phyloP scores from a whole-genome alignment of 2,888 invertebrate species.

The Pristionchus japonicus region DNA sequence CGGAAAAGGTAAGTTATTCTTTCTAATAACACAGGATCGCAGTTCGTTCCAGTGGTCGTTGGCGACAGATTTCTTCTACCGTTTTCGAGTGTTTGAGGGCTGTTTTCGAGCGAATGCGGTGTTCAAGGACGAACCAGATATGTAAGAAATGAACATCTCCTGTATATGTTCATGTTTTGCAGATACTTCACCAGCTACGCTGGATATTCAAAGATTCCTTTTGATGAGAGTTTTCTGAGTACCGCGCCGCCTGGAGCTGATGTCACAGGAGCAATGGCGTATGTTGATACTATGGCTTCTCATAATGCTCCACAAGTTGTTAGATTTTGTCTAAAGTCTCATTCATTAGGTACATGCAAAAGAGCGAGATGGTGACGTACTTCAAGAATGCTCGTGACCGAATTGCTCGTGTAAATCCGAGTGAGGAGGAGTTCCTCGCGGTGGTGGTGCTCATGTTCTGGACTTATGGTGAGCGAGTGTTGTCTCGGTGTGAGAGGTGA shows the following conservation, averaged over 20 bases:
- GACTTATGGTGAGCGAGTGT: background rate
- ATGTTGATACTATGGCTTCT: too few species aligned
- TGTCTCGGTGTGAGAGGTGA: background rate
- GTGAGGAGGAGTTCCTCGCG: background rate
- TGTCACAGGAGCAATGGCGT: background rate
- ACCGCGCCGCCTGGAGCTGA: background rate
- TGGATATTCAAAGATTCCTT: background rate
- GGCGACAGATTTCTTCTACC: background rate
- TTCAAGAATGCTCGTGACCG: background rate
- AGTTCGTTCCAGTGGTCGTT: background rate
- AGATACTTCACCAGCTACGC: background rate
- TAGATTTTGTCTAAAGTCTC: background rate
- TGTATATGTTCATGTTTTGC: background rate
- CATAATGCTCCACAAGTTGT: too few species aligned
- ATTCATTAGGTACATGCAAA: background rate
- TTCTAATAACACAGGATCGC: background rate
- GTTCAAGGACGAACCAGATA: background rate
- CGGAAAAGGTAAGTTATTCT: background rate
- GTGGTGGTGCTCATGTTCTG: constrained; percentile 1
- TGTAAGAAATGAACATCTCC: background rate
- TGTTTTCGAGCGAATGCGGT: background rate
- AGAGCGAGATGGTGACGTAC: background rate
- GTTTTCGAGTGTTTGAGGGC: background rate
- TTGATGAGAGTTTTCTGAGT: background rate
- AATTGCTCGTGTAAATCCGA: background rate